Evolutionary conservation across 1,140 invertebrate genomes (phyloP).

Genomic region (Danaus melanippus): DNA sequence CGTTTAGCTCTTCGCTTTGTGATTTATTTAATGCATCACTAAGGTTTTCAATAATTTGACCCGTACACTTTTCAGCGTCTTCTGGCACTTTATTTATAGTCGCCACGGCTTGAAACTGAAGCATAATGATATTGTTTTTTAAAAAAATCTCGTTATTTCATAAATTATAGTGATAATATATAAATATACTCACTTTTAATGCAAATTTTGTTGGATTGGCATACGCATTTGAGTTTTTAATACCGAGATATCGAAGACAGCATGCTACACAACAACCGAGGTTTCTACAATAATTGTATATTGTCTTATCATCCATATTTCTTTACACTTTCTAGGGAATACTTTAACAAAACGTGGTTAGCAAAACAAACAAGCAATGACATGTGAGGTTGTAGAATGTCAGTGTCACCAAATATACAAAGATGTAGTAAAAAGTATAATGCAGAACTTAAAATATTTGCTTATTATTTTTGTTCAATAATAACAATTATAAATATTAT

Average conservation of each 20-base stretch:
- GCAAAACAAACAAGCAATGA: constrained; percentile 1
- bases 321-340: constrained; percentile 4
- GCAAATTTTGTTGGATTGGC: constrained; percentile 30
- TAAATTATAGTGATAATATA: neutral
- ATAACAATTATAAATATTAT: neutral
- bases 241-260: constrained; percentile 45
- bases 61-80: too few species aligned
- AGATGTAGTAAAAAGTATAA: neutral
- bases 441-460: neutral
- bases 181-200: constrained; percentile 21
- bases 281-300: constrained; percentile 43
- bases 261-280: constrained; percentile 52
- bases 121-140: too few species aligned
- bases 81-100: too few species aligned
- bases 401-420: constrained; percentile 8
- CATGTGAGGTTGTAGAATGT: neutral
- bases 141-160: too few species aligned
- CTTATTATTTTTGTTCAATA: neutral
- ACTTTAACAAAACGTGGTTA: constrained; percentile 7
- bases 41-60: too few species aligned
- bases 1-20: neutral
- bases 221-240: constrained; percentile 43
- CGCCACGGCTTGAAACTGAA: too few species aligned
- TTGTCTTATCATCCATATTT: constrained; percentile 39
- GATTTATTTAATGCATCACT: too few species aligned